Evolutionary conservation across 2,797 vertebrate species (phyloP).

Genomic region (Xerus rutilus): DNA sequence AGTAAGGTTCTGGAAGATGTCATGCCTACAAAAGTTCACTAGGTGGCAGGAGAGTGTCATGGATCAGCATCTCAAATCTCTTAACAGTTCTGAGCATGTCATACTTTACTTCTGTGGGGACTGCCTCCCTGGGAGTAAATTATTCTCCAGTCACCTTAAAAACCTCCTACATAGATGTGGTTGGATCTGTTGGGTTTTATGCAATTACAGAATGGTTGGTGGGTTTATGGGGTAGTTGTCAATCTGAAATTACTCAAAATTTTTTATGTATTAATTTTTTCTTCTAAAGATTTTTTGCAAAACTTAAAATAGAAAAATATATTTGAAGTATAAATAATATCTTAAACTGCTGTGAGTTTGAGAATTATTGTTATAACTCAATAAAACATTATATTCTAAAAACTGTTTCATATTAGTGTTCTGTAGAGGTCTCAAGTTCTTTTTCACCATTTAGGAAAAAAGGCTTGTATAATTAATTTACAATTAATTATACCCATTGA

Average conservation of each 20-base stretch:
- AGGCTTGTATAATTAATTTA: background rate
- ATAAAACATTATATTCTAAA: background rate
- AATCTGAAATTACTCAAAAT: conserved; percentile 25
- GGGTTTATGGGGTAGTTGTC: conserved; percentile 37
- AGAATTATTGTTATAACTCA: conserved; percentile 38
- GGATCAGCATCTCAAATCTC: background rate
- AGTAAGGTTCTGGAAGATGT: conserved; percentile 7
- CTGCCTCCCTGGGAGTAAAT: background rate
- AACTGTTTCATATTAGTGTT: background rate
- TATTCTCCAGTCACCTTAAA: background rate
- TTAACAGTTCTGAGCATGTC: background rate
- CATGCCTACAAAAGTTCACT: conserved; percentile 73
- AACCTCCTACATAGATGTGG: background rate
- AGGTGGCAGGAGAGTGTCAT: conserved; percentile 81
- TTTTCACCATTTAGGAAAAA: background rate
- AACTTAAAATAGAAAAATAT: conserved; percentile 46
- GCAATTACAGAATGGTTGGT: background rate
- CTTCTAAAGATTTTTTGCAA: conserved; percentile 54
- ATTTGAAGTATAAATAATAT: conserved; percentile 1
- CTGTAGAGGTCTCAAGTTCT: background rate
- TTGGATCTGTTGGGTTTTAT: background rate
- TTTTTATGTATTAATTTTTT: background rate
- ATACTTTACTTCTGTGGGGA: background rate
- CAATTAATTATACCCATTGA: background rate
- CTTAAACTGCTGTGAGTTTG: background rate